Evolutionary conservation across 2,797 vertebrate genomes (phyloP), one percentile per base, ranked within the genome.

Genomic region (Myripristis jacobus): DNA sequence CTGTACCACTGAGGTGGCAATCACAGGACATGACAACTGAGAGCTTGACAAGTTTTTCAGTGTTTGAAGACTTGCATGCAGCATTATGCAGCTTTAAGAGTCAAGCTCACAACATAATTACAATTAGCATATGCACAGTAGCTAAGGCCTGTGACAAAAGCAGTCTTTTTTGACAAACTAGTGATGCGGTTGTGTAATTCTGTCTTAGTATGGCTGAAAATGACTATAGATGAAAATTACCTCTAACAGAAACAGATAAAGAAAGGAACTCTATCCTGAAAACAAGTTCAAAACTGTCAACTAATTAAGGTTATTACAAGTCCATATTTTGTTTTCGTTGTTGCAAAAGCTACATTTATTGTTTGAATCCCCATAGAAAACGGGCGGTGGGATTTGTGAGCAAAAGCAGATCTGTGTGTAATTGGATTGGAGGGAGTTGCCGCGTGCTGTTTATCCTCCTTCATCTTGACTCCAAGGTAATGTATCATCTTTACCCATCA

Each of bases 401-500:
- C n/a, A 15, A 61, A 60, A 68, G 25, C 36, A 61, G 59, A 60
- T 70, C 18, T 63, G 2, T 51, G 11, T 41, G 3, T 15, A 48
- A 57, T 8, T 46, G 43, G 31, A 74, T 66, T 74, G 31, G 6
- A 51, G 46, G 18, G 44, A 31, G 59, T 2, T 12, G 8, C 2
- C 2, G 1, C 34, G 18, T 29, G 27, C 1, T 29, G 4, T 54
- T 76, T 53, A 38, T 52, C 52, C 52, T 2, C 2, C 36, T 36
- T 77, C 16, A 52, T 61, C 16, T 72, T 11, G 18, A n/a, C 55
- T 65, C 44, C 15, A 44, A 54, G n/a, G 43, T 51, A 12, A 48
- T 61, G 24, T 25, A 54, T 63, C 38, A 63, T 73, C 36, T 76
- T 56, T 10, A 75, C 52, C 31, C 58, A 67, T 11, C 44, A 52